Base-by-base conservation (phyloP, 2,797 vertebrate species). In the Chelon labrosus region DNA sequence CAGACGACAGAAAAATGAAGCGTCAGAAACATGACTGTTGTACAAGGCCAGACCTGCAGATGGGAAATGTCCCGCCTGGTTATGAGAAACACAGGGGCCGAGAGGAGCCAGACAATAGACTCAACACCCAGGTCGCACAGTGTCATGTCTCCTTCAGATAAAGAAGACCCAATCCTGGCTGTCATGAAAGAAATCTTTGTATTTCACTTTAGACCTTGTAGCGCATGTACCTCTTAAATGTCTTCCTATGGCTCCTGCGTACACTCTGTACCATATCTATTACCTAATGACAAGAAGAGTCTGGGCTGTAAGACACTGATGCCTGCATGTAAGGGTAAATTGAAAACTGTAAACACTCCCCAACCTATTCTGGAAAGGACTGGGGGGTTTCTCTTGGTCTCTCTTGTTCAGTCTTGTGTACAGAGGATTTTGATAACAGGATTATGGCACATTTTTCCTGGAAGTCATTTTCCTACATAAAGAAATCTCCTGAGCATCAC, bases 1-100 rank as follows among this genome's bases (percentile, higher is more conserved):
- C 69, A 80, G 70, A 85, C 1, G 71, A 84, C 70, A 78, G 81
- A 90, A 77, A 31, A 91, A 86, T 62, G 74, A 91, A 86, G 81
- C 56, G 16, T 81, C 70, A 61, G 55, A 85, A 88, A 90, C 77
- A 79, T 62, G 74, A 79, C 80, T 70, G 56, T 59, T 81, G 70
- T 84, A 63, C 82, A 82, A 85, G 79, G 72, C 64, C 65, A 53
- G 56, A 69, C 17, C 47, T n/a, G 52, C 80, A 80, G 74, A 83
- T 75, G 66, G 75, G 65, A 85, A 71, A 83, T 66, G 80, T 81
- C 73, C 68, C 70, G 27, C n/a, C 37, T 60, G 61, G 60, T 79
- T 76, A 80, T 71, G 58, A 65, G 69, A 73, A 25, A 70, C 77
- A 41, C 6, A 0, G 12, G 14, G 38, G 46, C 62, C 73, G 53